Conservation (phyloP, 2,113 vertebrate species). For the Tachycineta bicolor region DNA sequence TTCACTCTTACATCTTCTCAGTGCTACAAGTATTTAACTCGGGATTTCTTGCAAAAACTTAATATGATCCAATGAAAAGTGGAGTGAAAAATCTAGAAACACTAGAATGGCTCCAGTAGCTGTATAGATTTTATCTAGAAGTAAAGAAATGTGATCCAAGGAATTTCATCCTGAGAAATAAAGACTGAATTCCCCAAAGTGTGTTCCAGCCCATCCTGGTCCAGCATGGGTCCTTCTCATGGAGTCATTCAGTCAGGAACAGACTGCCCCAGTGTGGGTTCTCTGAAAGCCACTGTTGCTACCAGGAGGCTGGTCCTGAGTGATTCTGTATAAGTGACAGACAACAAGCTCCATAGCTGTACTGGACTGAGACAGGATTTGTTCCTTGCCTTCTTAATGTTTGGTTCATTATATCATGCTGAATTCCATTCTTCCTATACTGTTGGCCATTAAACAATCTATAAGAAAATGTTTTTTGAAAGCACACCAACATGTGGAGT, state of each 20-base stretch:
- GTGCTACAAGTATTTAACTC: neutral
- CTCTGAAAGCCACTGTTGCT: accelerated
- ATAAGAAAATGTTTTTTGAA: neutral
- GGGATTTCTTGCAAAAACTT: neutral
- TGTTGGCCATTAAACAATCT: neutral
- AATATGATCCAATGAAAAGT: neutral
- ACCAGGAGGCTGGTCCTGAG: neutral
- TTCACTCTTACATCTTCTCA: neutral
- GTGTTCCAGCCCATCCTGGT: neutral
- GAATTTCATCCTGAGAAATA: neutral
- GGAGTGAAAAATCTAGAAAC: neutral
- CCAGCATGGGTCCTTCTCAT: accelerated
- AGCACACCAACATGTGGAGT: neutral
- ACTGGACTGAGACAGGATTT: neutral
- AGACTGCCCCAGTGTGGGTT: neutral
- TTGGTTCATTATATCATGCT: neutral
- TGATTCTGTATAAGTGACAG: too few species aligned
- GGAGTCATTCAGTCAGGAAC: neutral
- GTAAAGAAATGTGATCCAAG: neutral
- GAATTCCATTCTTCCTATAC: neutral
- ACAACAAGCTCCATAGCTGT: neutral
- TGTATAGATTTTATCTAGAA: neutral
- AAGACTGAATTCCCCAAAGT: neutral
- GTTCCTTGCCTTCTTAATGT: neutral
- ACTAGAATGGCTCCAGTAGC: neutral